Base-by-base conservation (phyloP, 2,113 vertebrate genomes). In the Platichthys stellatus region DNA sequence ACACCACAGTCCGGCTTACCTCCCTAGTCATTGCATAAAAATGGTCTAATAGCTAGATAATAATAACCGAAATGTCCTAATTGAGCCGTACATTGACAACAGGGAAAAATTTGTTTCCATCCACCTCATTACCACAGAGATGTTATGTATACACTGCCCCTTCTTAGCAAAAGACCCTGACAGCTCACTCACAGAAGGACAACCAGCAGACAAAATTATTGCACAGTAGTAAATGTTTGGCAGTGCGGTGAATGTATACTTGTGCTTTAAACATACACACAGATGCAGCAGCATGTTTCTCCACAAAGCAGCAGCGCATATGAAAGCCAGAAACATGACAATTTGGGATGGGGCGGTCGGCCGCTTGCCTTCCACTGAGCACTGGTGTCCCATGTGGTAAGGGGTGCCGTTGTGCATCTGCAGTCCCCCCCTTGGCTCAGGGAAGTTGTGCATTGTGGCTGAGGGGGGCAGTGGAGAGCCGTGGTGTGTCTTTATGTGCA, bases 401-500 rank as follows among this genome's bases (percentile, higher is more conserved):
- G 96, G 96, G 94, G 95, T 94, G 95, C 96, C 97, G 95, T 97
- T 97, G 96, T 97, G 98, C 94, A 94, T 96, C 95, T 97, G 97
- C 93, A 95, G 94, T 90, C 97, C 97, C 78, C 90, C 87, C 95
- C 96, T 95, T 91, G 96, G 96, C 93, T 97, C 97, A 92, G 96
- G 96, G 96, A 97, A 97, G 95, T 96, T 94, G 94, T 97, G 96
- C 83, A 92, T 87, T 89, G 92, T 77, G 95, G 97, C 85, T 81
- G 93, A 87, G 81, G 90, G 92, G 86, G 92, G 96, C 94, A 97
- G 95, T 94, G 96, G 94, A 94, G 97, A 95, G 96, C 97, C 96
- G 93, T 99, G 98, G 96, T 99, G 97, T 92, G 96, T 98, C 98
- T 99, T 99, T 96, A 98, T 96, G 95, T 99, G 98, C 96, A 98